Conservation (phyloP, 2,888 invertebrate species). For the Xestia ashworthii region DNA sequence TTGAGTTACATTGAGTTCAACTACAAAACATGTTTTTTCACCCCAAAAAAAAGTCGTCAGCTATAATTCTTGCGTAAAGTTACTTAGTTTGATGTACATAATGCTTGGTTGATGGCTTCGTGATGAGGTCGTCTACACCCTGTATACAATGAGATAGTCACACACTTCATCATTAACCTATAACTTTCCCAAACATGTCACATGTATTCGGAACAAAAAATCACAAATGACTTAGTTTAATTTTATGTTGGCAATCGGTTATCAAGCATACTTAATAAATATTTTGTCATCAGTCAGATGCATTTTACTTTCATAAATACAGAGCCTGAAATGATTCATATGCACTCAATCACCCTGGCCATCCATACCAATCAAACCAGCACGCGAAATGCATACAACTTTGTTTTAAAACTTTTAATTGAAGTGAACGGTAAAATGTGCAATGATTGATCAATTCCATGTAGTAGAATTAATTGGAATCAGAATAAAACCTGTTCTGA, state of each 20-base stretch:
- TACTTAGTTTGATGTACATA: too few relatives aligned
- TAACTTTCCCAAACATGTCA: not conserved
- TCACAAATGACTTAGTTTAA: not conserved
- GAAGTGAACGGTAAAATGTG: not conserved
- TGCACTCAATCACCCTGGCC: not conserved
- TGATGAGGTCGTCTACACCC: too few relatives aligned
- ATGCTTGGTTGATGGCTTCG: too few relatives aligned
- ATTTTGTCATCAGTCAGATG: not conserved
- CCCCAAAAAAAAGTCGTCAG: too few relatives aligned
- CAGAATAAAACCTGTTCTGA: not conserved
- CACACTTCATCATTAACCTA: not conserved
- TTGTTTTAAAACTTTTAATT: conserved; percentile 1
- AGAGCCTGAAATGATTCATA: not conserved
- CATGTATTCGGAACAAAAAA: not conserved
- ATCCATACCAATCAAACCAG: not conserved
- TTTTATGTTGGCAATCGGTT: not conserved
- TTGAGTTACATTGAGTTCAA: too few relatives aligned
- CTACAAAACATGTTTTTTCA: too few relatives aligned
- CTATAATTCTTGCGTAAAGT: too few relatives aligned
- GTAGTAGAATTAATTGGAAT: too few relatives aligned
- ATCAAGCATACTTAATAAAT: not conserved
- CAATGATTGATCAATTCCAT: not conserved
- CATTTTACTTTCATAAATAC: not conserved
- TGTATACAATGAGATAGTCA: too few relatives aligned
- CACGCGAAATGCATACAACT: not conserved